Conservation (phyloP, 2,113 vertebrate genomes). For the Bombycilla garrulus region DNA sequence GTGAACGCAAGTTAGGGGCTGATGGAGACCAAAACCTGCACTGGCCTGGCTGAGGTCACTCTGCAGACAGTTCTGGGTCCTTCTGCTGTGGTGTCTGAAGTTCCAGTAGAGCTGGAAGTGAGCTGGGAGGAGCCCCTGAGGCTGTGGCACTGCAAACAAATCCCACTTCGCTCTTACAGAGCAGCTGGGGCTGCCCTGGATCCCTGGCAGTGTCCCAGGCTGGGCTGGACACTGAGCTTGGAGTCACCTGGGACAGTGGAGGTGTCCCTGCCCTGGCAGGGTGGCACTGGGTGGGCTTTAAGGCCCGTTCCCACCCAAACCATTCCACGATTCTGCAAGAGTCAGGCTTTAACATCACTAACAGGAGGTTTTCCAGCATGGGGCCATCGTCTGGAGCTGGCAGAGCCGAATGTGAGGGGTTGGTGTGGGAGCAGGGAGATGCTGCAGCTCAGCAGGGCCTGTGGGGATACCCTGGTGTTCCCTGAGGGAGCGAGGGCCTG, state of each 20-base stretch:
- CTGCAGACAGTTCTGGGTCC: no score
- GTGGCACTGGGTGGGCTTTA: no score
- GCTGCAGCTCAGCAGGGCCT: background rate
- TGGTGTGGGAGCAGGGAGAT: background rate
- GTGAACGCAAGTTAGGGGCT: background rate
- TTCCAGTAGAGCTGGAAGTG: accelerated
- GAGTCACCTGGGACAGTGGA: accelerated
- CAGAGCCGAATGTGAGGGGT: accelerated
- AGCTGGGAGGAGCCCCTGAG: background rate
- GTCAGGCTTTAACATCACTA: background rate
- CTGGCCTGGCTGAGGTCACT: background rate
- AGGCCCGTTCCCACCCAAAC: background rate
- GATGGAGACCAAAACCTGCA: accelerated
- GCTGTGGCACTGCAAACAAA: background rate
- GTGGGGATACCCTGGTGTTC: accelerated
- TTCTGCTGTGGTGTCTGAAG: background rate
- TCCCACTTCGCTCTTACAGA: accelerated
- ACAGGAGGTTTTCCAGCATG: accelerated
- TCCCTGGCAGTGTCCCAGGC: background rate
- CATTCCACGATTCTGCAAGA: accelerated
- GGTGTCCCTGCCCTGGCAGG: background rate
- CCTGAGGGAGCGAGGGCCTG: background rate
- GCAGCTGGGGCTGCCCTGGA: background rate
- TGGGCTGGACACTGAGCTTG: background rate
- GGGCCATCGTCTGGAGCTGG: background rate